Evolutionary conservation across 2,888 invertebrate species (phyloP), one percentile per base, ranked within the genome.

Genomic region (Apantesis nais): DNA sequence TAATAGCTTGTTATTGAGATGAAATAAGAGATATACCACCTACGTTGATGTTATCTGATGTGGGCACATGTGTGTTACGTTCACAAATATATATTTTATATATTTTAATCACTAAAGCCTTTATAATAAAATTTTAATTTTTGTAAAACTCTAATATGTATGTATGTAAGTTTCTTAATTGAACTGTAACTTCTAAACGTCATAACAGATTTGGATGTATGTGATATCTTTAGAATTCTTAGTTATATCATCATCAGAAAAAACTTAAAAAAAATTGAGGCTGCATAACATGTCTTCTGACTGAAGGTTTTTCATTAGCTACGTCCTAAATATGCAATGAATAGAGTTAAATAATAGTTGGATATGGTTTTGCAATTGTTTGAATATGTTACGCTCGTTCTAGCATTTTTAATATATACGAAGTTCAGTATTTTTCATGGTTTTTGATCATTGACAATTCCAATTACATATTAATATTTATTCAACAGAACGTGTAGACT

Each of bases 21-120:
- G 64, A 71, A 60, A 63, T 63, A 67, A 71, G 66, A 65, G 62
- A 72, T 22, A 62, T 78, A 78, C 80, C 81, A 82, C 82, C 81
- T 68, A 64, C 70, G 82, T 70, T 63, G 78, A 80, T 82, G 60
- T 55, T 70, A 82, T 81, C 80, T 70, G 2, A 64, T 69, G n/a
- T 62, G 41, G 37, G 62, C 62, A 68, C 29, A 55, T 41, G 41
- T 55, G 25, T 62, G 41, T 55, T 67, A 37, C 66, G 52, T 37
- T 29, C 61, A 67, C 62, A 52, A 66, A 61, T 70, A 62, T 48
- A 70, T 66, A n/a, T 22, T 60, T 5, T 16, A 44, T 4, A 16
- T 44, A 19, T 5, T 44, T 44, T 44, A 44, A 44, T 44, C 19
- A 44, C 44, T 44, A 19, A 44, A 19, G 19, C 16, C 70, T 75